A percentile compares a stretch with the other conserved stretches of the same genome.
Conservation (phyloP, 2,113 vertebrate species). For the Cyanoliseus patagonus region DNA sequence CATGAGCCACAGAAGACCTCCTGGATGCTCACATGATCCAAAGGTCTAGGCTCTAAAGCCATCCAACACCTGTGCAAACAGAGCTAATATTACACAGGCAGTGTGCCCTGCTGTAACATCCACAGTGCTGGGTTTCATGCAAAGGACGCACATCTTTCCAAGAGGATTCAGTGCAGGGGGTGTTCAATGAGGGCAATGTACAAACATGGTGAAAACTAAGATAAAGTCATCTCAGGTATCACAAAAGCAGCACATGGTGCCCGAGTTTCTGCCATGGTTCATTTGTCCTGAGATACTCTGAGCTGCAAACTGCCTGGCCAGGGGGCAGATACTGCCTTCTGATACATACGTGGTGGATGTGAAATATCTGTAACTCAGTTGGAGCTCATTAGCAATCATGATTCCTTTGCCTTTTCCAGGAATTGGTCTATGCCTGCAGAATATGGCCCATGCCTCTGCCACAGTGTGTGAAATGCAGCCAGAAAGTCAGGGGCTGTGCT, state of each 20-base stretch:
- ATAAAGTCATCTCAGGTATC: not conserved
- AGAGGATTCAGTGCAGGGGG: fast-evolving
- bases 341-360: not conserved
- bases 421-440: not conserved
- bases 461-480: not conserved
- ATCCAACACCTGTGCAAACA: not conserved
- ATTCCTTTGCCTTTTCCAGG: not conserved
- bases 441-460: not conserved
- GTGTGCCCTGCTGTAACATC: not conserved
- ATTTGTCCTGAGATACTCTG: not conserved
- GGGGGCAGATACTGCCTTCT: fast-evolving
- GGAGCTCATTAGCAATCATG: not conserved
- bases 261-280: not conserved
- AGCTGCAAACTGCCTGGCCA: not conserved
- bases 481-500: not conserved
- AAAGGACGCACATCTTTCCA: not conserved
- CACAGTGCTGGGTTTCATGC: fast-evolving
- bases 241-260: not conserved
- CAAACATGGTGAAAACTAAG: not conserved
- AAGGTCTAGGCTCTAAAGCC: not conserved
- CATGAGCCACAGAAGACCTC: not conserved
- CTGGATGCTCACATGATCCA: not conserved
- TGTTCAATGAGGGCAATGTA: not conserved
- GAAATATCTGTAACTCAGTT: not conserved
- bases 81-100: not conserved